Conservation (phyloP, 1,140 invertebrate genomes). For the Solenopsis invicta region DNA sequence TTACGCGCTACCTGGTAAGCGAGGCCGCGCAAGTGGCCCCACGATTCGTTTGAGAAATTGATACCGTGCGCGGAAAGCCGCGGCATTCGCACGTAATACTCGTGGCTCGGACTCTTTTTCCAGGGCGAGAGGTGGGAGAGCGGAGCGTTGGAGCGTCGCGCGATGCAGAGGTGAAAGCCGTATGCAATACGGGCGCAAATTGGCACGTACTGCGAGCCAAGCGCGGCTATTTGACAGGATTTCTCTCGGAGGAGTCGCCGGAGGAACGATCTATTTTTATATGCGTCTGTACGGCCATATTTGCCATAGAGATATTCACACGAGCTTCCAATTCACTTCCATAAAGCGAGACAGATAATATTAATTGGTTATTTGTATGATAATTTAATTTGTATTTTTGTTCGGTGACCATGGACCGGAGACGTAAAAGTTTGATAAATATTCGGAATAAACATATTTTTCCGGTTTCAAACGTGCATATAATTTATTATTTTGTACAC, state of each 20-base stretch:
- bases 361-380: conserved; percentile 37
- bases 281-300: neutral
- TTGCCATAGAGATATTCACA: neutral
- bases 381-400: conserved; percentile 24
- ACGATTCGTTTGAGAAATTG: conserved; percentile 67
- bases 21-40: conserved; percentile 35
- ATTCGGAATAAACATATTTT: conserved; percentile 31
- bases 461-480: neutral
- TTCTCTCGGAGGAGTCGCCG: conserved; percentile 54
- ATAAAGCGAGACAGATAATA: neutral
- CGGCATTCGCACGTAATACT: conserved; percentile 62
- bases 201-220: conserved; percentile 54
- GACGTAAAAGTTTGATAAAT: neutral
- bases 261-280: conserved; percentile 60
- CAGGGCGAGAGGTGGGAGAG: conserved; percentile 12
- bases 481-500: conserved; percentile 6
- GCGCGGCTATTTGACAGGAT: conserved; percentile 58
- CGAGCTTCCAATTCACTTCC: neutral
- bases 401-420: no score
- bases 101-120: conserved; percentile 56
- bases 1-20: conserved; percentile 59
- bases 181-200: conserved; percentile 61
- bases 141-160: conserved; percentile 31
- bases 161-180: conserved; percentile 65
- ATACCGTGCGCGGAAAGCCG: conserved; percentile 55